Evolutionary conservation across 2,113 vertebrate genomes (phyloP).

Genomic region (Oncorhynchus keta): DNA sequence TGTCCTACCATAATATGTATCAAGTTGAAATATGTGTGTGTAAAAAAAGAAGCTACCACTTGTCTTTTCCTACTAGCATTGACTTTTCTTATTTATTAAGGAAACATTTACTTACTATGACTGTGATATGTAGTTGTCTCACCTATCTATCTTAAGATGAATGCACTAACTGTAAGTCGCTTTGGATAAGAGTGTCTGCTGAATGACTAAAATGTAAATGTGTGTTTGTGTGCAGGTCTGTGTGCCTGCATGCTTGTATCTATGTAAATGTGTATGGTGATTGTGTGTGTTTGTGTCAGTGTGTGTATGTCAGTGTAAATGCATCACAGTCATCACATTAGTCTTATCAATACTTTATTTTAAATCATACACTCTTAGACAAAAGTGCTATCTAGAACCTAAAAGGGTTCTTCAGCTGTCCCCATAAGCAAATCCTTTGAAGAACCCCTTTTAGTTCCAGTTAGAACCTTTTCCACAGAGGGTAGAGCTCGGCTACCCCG

Average conservation of each 20-base stretch:
- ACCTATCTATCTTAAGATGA: no score
- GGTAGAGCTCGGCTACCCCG: no score
- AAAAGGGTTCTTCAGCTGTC: no score
- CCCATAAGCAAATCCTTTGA: no score
- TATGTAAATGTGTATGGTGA: neutral
- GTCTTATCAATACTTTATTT: no score
- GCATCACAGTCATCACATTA: neutral
- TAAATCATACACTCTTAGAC: no score
- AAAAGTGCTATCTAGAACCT: no score
- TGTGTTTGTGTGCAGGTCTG: neutral
- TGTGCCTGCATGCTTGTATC: neutral
- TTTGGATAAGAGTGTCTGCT: no score
- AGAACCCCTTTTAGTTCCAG: no score
- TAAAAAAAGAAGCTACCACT: slow-evolving; percentile 20
- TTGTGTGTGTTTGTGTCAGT: neutral
- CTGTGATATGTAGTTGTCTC: neutral
- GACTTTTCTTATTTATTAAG: no score
- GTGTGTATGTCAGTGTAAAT: slow-evolving; percentile 2
- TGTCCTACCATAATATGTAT: neutral
- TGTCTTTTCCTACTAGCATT: neutral
- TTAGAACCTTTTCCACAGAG: no score
- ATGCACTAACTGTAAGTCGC: no score
- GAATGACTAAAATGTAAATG: neutral
- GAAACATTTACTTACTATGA: neutral
- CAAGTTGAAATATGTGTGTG: neutral